Percentiles rank a stretch among this genome's conserved stretches.
Conservation (phyloP, 2,888 invertebrate genomes). For the Gymnosoma rotundatum region DNA sequence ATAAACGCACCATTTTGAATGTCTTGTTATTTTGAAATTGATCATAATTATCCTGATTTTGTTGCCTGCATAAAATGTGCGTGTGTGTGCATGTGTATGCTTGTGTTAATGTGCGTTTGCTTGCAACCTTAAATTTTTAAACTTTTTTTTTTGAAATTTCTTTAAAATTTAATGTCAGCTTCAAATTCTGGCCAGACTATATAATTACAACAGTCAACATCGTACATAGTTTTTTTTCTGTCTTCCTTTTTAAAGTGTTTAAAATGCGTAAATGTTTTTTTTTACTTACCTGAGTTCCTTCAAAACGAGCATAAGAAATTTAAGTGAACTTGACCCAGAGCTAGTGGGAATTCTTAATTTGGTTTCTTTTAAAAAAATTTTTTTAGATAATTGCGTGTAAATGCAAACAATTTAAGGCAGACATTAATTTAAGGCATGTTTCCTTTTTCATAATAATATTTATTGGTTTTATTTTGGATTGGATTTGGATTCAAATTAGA, state of each 20-base stretch:
- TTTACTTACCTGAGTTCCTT: constrained; percentile 36
- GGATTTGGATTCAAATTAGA: too few species aligned
- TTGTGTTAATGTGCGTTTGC: constrained; percentile 5
- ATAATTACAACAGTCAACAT: constrained; percentile 64
- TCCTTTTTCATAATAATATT: too few species aligned
- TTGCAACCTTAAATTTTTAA: constrained; percentile 45
- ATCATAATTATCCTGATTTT: constrained; percentile 66
- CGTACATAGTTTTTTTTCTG: neutral
- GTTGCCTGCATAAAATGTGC: neutral
- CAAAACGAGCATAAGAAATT: constrained; percentile 46
- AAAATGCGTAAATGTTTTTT: constrained; percentile 20
- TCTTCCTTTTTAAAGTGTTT: constrained; percentile 7
- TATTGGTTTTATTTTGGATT: too few species aligned
- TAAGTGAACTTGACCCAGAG: constrained; percentile 70
- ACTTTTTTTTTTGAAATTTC: constrained; percentile 30
- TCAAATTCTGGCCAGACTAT: constrained; percentile 62
- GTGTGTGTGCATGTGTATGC: neutral
- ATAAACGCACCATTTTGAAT: constrained; percentile 41
- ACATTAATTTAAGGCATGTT: neutral
- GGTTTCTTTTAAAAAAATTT: neutral
- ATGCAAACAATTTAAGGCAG: neutral
- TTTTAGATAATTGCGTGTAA: constrained; percentile 40
- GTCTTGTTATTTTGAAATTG: constrained; percentile 69
- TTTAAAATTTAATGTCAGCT: constrained; percentile 64
- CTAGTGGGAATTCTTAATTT: constrained; percentile 59